These are phyloP conservation scores for Zonotrichia leucophrys DNA, from an alignment of 2,113 vertebrate species.

Conservation along the genomic window DNA sequence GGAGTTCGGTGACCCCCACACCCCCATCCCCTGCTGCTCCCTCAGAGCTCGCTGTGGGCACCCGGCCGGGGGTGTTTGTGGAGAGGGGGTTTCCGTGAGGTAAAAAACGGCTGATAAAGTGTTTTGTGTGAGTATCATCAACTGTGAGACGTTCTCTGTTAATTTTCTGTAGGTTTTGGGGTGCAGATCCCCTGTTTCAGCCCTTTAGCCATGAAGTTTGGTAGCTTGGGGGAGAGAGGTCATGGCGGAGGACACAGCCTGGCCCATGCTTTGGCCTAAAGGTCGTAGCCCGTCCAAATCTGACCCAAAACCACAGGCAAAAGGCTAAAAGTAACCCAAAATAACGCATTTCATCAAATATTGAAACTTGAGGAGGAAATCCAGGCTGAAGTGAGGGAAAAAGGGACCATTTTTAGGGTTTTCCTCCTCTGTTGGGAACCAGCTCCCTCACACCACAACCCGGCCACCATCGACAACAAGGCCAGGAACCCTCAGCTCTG, in stretches of 20 bases:
- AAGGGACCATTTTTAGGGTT: background rate
- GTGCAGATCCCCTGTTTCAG: rapidly evolving
- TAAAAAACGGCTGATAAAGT: background rate
- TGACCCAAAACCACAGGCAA: rapidly evolving
- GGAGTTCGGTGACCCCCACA: background rate
- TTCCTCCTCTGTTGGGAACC: background rate
- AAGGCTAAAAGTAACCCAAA: background rate
- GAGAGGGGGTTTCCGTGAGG: background rate
- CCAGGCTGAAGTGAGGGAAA: background rate
- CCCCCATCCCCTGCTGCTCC: background rate
- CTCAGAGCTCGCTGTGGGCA: rapidly evolving
- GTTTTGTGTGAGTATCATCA: background rate
- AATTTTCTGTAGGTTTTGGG: background rate
- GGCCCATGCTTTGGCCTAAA: rapidly evolving
- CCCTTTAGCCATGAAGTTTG: background rate
- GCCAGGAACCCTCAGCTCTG: background rate
- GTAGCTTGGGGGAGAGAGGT: rapidly evolving
- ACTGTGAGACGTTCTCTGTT: rapidly evolving
- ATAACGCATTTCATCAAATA: rapidly evolving
- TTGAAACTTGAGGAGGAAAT: background rate
- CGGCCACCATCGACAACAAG: rapidly evolving
- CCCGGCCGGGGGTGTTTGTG: rapidly evolving
- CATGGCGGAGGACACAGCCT: rapidly evolving
- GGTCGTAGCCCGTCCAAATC: rapidly evolving
- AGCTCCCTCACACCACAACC: background rate